Evolutionary conservation across 2,888 invertebrate species (phyloP), one percentile per base, ranked within the genome.

Genomic region (Caenorhabditis plicata): DNA sequence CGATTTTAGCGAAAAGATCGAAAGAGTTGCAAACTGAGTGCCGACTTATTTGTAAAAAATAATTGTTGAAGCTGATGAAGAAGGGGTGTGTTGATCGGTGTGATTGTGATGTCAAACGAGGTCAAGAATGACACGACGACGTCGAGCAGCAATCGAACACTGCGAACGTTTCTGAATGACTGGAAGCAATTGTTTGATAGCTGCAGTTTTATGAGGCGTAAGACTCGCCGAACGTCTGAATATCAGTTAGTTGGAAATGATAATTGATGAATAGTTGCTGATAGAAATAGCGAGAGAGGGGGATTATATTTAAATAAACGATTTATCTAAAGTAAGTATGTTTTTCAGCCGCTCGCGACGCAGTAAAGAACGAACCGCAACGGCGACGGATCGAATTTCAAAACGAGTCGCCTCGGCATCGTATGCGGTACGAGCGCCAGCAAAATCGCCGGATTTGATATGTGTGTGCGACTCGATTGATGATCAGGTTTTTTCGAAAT

Each of bases 391-490:
- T 23, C 49, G 60, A 36, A 53, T 53, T 41, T 53, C 60, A 7
- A 62, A 62, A 49, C 52, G 62, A 23, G 62, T 56, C n/a, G 64
- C 60, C 20, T 55, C 55, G 36, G 64, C 57, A 11, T 58, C 64
- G 4, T 20, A 48, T 40, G 57, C 55, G 7, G 23, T 54, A n/a
- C 48, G 54, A 38, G 53, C 51, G 26, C 56, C 36, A 22, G 15
- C 49, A 1, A 53, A 55, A 23, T 46, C 55, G 9, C 54, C 58
- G 32, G 58, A 58, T 44, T 48, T 54, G 32, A 53, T 71, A 23
- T 75, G 78, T 36, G 76, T 78, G 11, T 77, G 77, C 47, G 77
- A 78, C 52, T 75, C 75, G n/a, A 69, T 78, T 42, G 78, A 77
- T 50, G 76, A 77, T 41, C 58, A 55, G 62, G 73, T 69, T 42